These are phyloP conservation scores for Seira ritae DNA, from an alignment of 2,888 invertebrate species.

Conservation along the genomic window DNA sequence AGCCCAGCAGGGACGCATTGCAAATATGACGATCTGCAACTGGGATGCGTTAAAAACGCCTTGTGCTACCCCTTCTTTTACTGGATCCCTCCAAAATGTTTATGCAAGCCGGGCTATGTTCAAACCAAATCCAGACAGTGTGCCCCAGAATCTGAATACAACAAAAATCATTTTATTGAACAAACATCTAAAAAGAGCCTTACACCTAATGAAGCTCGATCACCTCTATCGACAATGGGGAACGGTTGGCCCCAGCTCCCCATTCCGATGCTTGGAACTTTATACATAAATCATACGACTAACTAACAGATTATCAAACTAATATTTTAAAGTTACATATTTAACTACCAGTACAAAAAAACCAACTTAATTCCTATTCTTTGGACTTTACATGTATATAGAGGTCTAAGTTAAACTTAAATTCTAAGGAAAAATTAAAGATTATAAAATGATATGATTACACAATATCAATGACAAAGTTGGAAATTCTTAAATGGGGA, in stretches of 20 bases:
- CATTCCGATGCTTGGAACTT: too few relatives aligned
- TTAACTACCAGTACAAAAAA: too few relatives aligned
- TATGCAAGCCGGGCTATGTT: slow-evolving; percentile 67
- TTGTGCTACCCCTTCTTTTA: slow-evolving; percentile 70
- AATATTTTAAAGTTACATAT: not conserved
- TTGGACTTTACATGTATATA: too few relatives aligned
- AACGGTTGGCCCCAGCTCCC: not conserved
- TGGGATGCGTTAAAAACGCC: slow-evolving; percentile 69
- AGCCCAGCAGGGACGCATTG: slow-evolving; percentile 69
- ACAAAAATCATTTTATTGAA: too few relatives aligned
- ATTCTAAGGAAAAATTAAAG: too few relatives aligned
- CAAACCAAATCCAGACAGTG: slow-evolving; percentile 65
- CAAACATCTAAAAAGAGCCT: too few relatives aligned
- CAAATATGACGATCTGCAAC: slow-evolving; percentile 61
- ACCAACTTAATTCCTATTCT: too few relatives aligned
- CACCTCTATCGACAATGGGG: not conserved
- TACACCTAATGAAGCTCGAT: not conserved
- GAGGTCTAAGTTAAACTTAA: too few relatives aligned
- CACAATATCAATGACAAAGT: not conserved
- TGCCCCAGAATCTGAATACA: slow-evolving; percentile 38
- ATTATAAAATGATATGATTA: not conserved
- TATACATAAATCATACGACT: not conserved
- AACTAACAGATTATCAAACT: not conserved
- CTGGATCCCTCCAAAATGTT: slow-evolving; percentile 67
- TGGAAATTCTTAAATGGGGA: not conserved